Conservation (phyloP, 2,797 vertebrate genomes). For the Syncerus caffer region DNA sequence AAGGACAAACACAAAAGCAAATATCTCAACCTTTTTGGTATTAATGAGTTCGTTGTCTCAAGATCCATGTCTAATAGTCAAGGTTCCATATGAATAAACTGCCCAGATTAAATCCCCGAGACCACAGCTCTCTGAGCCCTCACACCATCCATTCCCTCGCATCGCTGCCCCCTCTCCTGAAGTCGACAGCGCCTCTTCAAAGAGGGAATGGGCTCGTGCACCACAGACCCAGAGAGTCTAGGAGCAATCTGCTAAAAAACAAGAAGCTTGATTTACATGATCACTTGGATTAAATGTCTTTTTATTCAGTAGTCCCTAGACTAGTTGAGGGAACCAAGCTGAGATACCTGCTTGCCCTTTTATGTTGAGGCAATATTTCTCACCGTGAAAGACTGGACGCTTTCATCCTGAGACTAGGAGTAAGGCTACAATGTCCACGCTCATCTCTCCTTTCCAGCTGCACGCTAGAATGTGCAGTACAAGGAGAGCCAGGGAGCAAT, state of each 20-base stretch:
- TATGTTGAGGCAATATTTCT: not conserved
- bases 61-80: not conserved
- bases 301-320: not conserved
- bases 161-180: constrained; percentile 83
- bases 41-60: not conserved
- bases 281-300: constrained; percentile 62
- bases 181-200: constrained; percentile 85
- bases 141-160: constrained; percentile 72
- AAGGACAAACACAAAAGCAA: not conserved
- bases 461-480: rapidly evolving
- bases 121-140: constrained; percentile 66
- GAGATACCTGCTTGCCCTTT: not conserved
- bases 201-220: constrained; percentile 89
- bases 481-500: not conserved
- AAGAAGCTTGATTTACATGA: constrained; percentile 60
- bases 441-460: rapidly evolving
- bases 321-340: not conserved
- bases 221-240: constrained; percentile 91
- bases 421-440: rapidly evolving
- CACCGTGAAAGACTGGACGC: not conserved
- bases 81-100: not conserved
- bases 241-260: constrained; percentile 86
- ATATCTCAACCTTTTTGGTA: no score
- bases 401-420: not conserved
- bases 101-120: constrained; percentile 49